A percentile compares a stretch with the other conserved stretches of the same genome.
phyloP scores from a whole-genome alignment of 2,113 vertebrate species.

The Mirounga angustirostris region DNA sequence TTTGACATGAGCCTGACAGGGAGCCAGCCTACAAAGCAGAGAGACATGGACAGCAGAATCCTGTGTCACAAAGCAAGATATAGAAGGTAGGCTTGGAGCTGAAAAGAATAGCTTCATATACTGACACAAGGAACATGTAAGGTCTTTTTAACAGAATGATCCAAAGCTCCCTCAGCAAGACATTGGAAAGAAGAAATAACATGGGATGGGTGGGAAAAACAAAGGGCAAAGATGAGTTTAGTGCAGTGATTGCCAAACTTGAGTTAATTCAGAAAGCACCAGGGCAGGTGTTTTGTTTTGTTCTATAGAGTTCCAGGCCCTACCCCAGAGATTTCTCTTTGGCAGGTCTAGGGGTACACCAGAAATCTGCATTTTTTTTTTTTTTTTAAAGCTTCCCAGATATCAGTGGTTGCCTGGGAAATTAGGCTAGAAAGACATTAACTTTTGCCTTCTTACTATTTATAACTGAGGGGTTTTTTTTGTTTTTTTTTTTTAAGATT shows the following conservation, averaged over 20 bases:
- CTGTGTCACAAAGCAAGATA: background rate
- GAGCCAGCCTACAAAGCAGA: background rate
- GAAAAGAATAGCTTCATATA: background rate
- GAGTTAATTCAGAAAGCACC: background rate
- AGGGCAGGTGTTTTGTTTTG: background rate
- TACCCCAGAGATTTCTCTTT: background rate
- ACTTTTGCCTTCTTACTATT: background rate
- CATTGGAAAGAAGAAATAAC: background rate
- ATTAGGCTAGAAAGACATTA: background rate
- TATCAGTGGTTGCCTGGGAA: background rate
- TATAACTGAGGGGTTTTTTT: background rate
- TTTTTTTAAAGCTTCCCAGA: background rate
- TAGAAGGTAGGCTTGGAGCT: background rate
- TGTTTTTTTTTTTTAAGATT: background rate
- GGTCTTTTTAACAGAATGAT: constrained; percentile 7
- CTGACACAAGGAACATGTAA: background rate
- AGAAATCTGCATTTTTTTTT: background rate
- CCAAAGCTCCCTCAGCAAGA: background rate
- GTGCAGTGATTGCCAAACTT: background rate
- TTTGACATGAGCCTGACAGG: background rate
- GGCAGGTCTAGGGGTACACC: background rate
- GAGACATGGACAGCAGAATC: background rate
- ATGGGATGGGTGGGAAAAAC: background rate
- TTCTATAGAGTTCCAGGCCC: background rate
- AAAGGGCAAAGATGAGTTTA: background rate